Conservation (phyloP, 2,113 vertebrate genomes). For the Nibea albiflora region DNA sequence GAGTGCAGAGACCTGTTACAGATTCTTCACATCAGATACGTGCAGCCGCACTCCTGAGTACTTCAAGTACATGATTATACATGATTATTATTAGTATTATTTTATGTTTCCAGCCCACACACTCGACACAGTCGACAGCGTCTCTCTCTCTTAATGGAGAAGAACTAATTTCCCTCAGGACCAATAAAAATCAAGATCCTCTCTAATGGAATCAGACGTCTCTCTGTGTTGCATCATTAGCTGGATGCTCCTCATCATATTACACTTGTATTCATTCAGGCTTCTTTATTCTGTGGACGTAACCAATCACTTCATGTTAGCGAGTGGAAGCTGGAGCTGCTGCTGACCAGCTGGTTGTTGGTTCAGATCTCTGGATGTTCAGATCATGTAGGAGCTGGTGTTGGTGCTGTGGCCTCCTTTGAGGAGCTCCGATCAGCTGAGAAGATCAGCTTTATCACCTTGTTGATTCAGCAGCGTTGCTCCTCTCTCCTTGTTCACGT, state of each 20-base stretch:
- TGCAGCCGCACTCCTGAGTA: no score
- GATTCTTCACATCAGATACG: no score
- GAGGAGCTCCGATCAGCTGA: no score
- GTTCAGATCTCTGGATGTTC: no score
- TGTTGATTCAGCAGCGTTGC: no score
- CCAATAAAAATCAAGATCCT: neutral
- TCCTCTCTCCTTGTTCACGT: neutral
- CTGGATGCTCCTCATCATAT: neutral
- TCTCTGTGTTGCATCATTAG: neutral
- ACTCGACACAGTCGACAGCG: neutral
- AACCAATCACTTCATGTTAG: neutral
- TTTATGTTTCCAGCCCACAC: neutral
- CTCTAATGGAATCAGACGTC: slow-evolving; percentile 3
- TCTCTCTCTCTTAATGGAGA: neutral
- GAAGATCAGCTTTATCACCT: no score
- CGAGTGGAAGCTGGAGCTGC: neutral
- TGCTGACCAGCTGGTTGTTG: neutral
- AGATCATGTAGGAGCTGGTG: no score
- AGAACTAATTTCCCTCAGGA: slow-evolving; percentile 7
- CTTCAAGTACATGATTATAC: no score
- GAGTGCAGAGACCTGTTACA: no score
- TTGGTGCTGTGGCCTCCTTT: no score
- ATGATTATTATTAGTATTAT: no score
- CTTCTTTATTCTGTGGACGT: neutral
- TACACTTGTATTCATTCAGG: neutral